phyloP scores from a whole-genome alignment of 2,888 invertebrate genomes.

The Leptopterna dolabrata region DNA sequence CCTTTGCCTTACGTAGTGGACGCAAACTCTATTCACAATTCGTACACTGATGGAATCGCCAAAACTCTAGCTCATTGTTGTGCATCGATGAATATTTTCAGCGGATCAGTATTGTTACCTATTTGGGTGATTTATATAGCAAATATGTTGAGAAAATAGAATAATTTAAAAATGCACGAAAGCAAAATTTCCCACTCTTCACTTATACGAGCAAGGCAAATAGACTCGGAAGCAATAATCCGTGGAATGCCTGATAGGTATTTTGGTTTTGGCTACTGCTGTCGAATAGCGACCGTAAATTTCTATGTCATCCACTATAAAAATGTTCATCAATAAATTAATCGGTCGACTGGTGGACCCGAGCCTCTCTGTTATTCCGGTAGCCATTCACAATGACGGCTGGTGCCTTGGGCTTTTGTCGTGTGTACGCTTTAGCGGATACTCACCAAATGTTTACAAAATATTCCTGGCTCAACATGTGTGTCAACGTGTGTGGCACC shows the following conservation, averaged over 20 bases:
- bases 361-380: not conserved
- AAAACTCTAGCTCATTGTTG: too few relatives aligned
- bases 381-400: not conserved
- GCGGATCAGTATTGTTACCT: too few relatives aligned
- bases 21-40: too few relatives aligned
- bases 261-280: not conserved
- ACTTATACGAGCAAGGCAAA: too few relatives aligned
- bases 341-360: not conserved
- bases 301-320: not conserved
- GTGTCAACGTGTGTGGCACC: constrained; percentile 13
- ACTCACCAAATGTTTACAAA: constrained; percentile 5
- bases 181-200: too few relatives aligned
- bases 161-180: too few relatives aligned
- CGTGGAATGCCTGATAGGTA: not conserved
- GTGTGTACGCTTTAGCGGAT: constrained; percentile 9
- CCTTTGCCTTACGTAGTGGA: too few relatives aligned
- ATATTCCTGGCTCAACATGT: not conserved
- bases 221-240: too few relatives aligned
- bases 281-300: not conserved
- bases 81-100: too few relatives aligned
- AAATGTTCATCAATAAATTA: not conserved
- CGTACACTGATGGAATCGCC: too few relatives aligned
- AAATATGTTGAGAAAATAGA: too few relatives aligned
- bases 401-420: not conserved
- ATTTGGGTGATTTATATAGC: too few relatives aligned